Evolutionary conservation across 2,888 invertebrate genomes (phyloP), one percentile per base, ranked within the genome.

Genomic region (Polydrusus pterygomalis): DNA sequence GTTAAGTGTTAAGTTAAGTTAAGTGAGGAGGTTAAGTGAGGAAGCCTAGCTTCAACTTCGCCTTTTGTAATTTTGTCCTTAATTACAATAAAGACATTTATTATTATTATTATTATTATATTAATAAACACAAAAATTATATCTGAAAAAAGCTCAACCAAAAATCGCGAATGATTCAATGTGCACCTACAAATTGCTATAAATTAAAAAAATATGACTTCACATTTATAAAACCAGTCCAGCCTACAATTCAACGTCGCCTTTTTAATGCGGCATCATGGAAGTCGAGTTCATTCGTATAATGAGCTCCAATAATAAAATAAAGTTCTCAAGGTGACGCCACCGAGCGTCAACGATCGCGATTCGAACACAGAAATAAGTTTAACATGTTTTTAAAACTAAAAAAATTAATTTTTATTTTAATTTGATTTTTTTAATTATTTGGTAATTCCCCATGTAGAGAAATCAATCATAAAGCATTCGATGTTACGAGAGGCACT

Each of bases 211-310:
- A 20, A 20, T 15, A 18, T 51, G 51, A 51, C 51, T 51, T 20
- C 10, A 25, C 51, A 20, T 51, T 51, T 51, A 51, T 51, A 20
- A 51, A 51, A 51, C 51, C 51, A 51, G 51, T 51, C 25, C 18
- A 51, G 11, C 25, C 25, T 25, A 51, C 18, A 25, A 25, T 20
- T 20, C 5, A 51, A 17, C 18, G 49, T 49, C 49, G 9, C 8
- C 34, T 34, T 49, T 25, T 7, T 8, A 51, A 51, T 20, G 13
- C 51, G 51, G 20, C 2, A 20, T 51, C 2, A 20, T 51, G 51
- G 13, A 51, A 51, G 20, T 51, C 51, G 25, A 51, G 51, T 51
- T 51, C 51, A 51, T 18, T 25, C 25, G 51, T 20, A 25, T 51
- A 51, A 51, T 25, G 11, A 25, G 51, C 13, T 51, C 11, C 13